phyloP scores from a whole-genome alignment of 2,797 vertebrate genomes.

The Hypotaenidia okinawae region DNA sequence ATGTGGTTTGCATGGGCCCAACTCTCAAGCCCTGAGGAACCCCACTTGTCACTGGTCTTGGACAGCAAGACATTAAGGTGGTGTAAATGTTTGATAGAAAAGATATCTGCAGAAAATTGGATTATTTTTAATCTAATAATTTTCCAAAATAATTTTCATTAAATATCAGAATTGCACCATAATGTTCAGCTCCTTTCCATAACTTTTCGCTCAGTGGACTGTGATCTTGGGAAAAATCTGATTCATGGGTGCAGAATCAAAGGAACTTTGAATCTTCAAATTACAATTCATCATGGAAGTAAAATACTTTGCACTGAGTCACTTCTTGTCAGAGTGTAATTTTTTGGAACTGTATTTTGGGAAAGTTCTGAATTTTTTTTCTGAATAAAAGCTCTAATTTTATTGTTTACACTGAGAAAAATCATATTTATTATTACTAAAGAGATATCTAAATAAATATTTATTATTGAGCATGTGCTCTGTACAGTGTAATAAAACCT shows the following conservation, averaged over 20 bases:
- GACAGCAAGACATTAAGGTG: too few species aligned
- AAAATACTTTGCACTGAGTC: not conserved
- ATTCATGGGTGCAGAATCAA: not conserved
- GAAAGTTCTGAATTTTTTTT: not conserved
- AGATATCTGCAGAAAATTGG: not conserved
- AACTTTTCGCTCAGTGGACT: not conserved
- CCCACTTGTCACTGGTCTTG: not conserved
- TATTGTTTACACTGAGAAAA: not conserved
- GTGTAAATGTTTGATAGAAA: too few species aligned
- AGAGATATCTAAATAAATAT: not conserved
- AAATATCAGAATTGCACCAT: not conserved
- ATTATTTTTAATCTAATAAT: not conserved
- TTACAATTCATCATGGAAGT: not conserved
- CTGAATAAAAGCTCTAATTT: not conserved
- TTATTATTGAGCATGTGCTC: not conserved
- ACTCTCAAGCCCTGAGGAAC: not conserved
- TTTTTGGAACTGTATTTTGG: not conserved
- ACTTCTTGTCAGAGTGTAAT: not conserved
- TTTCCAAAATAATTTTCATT: not conserved
- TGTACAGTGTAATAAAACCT: not conserved
- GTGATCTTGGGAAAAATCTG: not conserved
- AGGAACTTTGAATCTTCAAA: not conserved
- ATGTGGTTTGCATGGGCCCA: not conserved
- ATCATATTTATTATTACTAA: not conserved
- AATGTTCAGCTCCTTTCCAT: not conserved